A percentile compares a stretch with the other conserved stretches of the same genome.
Evolutionary conservation across 2,113 vertebrate genomes (phyloP).

Genomic region (Brienomyrus longianalis): DNA sequence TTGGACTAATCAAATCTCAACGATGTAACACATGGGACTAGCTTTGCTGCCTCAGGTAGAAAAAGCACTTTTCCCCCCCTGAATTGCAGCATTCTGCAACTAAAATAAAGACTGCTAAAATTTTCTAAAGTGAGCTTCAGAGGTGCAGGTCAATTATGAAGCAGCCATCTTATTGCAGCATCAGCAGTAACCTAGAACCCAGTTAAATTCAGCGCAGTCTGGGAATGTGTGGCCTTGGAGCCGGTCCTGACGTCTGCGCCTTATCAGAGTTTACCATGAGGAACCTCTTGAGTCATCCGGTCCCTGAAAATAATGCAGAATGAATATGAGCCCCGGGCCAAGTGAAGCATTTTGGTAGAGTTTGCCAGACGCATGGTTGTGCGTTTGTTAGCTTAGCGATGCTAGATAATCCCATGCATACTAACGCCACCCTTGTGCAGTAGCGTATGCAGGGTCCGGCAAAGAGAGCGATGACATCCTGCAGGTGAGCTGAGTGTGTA

Average conservation of each 20-base stretch:
- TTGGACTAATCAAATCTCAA: background rate
- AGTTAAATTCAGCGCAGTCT: background rate
- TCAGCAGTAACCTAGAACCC: background rate
- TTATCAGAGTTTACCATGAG: background rate
- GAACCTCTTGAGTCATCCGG: background rate
- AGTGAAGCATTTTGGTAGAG: background rate
- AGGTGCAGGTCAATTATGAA: background rate
- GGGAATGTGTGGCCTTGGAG: background rate
- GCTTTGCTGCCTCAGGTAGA: background rate
- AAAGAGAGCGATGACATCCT: background rate
- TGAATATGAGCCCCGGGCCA: background rate
- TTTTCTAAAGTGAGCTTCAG: background rate
- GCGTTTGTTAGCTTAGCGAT: background rate
- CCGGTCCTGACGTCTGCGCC: background rate
- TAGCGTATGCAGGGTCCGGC: background rate
- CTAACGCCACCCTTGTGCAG: background rate
- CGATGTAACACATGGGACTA: background rate
- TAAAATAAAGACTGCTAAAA: background rate
- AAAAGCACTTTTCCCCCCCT: background rate
- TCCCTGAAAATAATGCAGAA: background rate
- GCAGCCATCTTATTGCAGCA: background rate
- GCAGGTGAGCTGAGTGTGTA: background rate
- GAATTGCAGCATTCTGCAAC: background rate
- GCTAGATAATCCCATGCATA: background rate
- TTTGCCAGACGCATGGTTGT: background rate